Evolutionary conservation across 2,797 vertebrate species (phyloP).

Genomic region (Micromesistius poutassou): DNA sequence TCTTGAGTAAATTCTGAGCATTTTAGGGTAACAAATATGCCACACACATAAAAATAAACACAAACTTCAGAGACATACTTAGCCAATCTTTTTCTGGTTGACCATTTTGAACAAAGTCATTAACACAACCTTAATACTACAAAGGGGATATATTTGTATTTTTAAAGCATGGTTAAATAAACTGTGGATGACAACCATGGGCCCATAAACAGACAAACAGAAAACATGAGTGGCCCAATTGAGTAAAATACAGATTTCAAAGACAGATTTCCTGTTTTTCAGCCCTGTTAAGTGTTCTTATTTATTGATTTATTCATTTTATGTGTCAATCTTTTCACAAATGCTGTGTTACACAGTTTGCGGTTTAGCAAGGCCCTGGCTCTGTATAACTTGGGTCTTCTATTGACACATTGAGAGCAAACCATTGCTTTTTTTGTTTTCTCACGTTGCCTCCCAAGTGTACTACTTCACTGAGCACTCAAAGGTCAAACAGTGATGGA

Average conservation of each 20-base stretch:
- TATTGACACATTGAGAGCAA: slow-evolving; percentile 33
- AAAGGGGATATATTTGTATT: not conserved
- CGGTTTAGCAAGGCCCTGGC: too few relatives aligned
- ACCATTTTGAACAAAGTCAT: not conserved
- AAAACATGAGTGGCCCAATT: too few relatives aligned
- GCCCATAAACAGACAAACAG: not conserved
- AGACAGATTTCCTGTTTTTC: too few relatives aligned
- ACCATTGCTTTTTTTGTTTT: slow-evolving; percentile 43
- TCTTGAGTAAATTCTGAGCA: not conserved
- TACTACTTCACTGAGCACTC: slow-evolving; percentile 52
- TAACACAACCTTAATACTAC: not conserved
- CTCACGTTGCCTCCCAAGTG: slow-evolving; percentile 32
- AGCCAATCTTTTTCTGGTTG: not conserved
- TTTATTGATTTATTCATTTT: not conserved
- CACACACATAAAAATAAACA: too few relatives aligned
- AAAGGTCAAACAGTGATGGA: slow-evolving; percentile 46
- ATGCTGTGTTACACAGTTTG: not conserved
- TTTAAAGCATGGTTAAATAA: not conserved
- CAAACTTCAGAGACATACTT: not conserved
- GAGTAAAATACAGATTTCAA: too few relatives aligned
- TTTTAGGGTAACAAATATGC: not conserved
- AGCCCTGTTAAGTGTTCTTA: not conserved
- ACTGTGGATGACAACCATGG: not conserved
- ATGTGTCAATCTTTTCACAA: not conserved
- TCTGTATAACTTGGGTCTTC: slow-evolving; percentile 7